Base-by-base conservation (phyloP, 1,140 invertebrate species). In the Macrosteles quadrilineatus region DNA sequence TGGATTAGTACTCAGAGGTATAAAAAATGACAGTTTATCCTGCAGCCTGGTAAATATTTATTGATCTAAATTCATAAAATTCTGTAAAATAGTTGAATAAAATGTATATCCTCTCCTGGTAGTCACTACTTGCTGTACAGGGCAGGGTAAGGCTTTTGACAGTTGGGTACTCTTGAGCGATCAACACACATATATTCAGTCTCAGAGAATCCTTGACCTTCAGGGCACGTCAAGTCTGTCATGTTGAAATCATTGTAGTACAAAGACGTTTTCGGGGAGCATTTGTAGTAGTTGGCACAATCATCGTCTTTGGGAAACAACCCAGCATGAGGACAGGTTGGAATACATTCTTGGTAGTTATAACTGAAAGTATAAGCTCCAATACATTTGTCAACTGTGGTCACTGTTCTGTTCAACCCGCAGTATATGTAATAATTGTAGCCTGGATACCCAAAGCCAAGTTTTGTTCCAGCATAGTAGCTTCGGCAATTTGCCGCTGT, bases 201-300 rank as follows among this genome's bases (percentile, higher is more conserved):
- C n/a, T 50, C 25, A 19, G 19, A n/a, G 23, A 69, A 69, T 17
- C 23, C 53, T 30, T 50, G 30, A 17, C 32, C 67, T 25, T 25
- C 32, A 11, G 67, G 67, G 23, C 67, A 69, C 2, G 12, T 30
- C 25, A 59, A 9, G 2, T 29, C 17, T 11, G 19, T 31, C 32
- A 25, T 69, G 1, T 31, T 19, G 4, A 57, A 19, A 9, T 30
- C 27, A 12, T 1, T 47, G 3, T 2, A 6, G 6, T 4, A 4
- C 6, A 19, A 19, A 21, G 3, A 11, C 2, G 47, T 6, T 36
- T 36, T 47, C 14, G 69, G 25, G 1, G 3, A 21, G 36, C 71
- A 72, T 30, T 68, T 68, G 67, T 50, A 72, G 43, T 68, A 72
- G 2, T 47, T 64, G 0, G 31, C n/a, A 50, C 71, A 72, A 62